Base-by-base conservation (phyloP, 2,113 vertebrate species). In the Ardeotis arabs region DNA sequence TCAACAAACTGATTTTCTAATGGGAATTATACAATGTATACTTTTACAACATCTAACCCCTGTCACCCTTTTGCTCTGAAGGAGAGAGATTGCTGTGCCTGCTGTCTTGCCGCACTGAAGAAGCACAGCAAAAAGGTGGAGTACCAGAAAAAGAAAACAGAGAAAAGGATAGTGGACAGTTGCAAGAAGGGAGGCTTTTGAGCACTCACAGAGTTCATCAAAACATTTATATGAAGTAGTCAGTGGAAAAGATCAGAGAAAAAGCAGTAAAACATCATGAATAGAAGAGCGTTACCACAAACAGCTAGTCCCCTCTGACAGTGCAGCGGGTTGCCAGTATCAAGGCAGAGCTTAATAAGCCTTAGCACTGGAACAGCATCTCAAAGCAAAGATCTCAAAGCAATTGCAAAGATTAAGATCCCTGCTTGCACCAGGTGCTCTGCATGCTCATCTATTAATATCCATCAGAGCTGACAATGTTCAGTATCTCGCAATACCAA, bases 1-100 rank as follows among this genome's bases (percentile, higher is more conserved):
- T 59, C 90, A 89, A 87, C 37, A 82, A 79, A 53, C 66, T 60
- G 39, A 31, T 88, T 86, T 96, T 88, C 84, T 95, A 88, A 67
- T 28, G 81, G 84, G 75, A 91, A 88, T 79, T 93, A 66, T 53
- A 93, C 12, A 62, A 7, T 76, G 37, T 52, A 45, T 45, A 84
- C 56, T 83, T 95, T 81, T 87, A 56, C 62, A 70, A 67, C 31
- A 78, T 23, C 79, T 86, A 75, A 82, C 62, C 69, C 63, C 47
- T 87, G 69, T 67, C 84, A 92, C 63, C 55, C 56, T 90, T 94
- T 63, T 72, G 63, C 53, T 94, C 73, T 76, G 53, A 94, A 84
- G 68, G 78, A 90, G 66, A 83, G 73, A 45, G 29, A 83, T 52
- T 85, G 84, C 84, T 80, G 52, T 56, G 56, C 58, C 77, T 87